phyloP scores from a whole-genome alignment of 2,797 vertebrate species.

The Trematomus bernacchii region DNA sequence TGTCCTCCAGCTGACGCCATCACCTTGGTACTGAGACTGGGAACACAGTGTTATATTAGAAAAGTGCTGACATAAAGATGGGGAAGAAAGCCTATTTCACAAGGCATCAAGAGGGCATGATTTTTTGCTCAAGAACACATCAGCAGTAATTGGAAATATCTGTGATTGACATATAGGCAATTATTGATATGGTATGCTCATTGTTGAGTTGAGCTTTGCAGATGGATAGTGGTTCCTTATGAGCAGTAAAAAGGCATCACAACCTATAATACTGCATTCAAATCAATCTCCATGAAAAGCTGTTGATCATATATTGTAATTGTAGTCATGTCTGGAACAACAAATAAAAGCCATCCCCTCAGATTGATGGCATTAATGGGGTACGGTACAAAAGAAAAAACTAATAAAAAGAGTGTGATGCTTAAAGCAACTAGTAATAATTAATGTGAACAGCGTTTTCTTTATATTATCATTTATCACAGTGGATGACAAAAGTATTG shows the following conservation, averaged over 20 bases:
- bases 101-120: not conserved
- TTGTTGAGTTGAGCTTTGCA: not conserved
- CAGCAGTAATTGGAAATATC: not conserved
- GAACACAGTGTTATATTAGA: conserved; percentile 7
- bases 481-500: too few species aligned
- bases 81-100: not conserved
- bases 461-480: too few species aligned
- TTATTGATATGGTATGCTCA: not conserved
- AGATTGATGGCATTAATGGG: too few species aligned
- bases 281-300: too few species aligned
- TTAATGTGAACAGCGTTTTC: not conserved
- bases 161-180: not conserved
- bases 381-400: not conserved
- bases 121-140: not conserved
- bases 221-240: not conserved
- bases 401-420: not conserved
- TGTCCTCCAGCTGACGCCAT: conserved; percentile 50
- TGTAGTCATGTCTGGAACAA: too few species aligned
- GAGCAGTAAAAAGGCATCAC: too few species aligned
- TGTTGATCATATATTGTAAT: too few species aligned
- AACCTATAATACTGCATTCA: not conserved
- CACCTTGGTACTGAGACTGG: not conserved
- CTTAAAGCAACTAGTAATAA: not conserved
- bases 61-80: conserved; percentile 36
- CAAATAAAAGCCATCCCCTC: too few species aligned